Evolutionary conservation across 2,797 vertebrate genomes (phyloP).

Genomic region (Lycodopsis pacificus): DNA sequence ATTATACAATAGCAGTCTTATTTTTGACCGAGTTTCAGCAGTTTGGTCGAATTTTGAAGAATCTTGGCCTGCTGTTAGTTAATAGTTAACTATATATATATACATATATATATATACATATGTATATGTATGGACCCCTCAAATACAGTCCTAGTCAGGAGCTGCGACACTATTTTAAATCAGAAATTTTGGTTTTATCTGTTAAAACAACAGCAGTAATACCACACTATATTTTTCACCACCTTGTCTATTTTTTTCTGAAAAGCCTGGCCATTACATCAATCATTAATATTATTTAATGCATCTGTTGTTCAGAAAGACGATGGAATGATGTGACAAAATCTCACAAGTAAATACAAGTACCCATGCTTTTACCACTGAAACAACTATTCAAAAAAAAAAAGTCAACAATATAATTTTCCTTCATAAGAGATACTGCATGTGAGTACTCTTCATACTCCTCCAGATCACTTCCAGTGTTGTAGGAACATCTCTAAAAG

Average conservation of each 20-base stretch:
- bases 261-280: background rate
- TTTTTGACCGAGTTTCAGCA: too few relatives aligned
- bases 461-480: slow-evolving; percentile 26
- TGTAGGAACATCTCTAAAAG: slow-evolving; percentile 40
- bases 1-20: too few relatives aligned
- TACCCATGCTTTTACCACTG: background rate
- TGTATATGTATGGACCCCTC: background rate
- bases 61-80: too few relatives aligned
- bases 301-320: background rate
- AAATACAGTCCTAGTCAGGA: background rate
- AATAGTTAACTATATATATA: too few relatives aligned
- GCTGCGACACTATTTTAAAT: slow-evolving; percentile 2
- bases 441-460: background rate
- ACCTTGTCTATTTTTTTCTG: background rate
- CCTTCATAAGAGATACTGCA: background rate
- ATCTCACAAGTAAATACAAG: background rate
- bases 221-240: background rate
- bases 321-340: background rate
- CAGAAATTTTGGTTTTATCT: background rate
- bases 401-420: background rate
- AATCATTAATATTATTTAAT: background rate
- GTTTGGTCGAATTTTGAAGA: too few relatives aligned
- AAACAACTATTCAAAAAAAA: background rate
- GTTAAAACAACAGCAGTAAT: background rate
- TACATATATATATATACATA: too few relatives aligned